Percentiles rank a stretch among this genome's conserved stretches.
These are phyloP conservation scores for Tenebrosternarchus preto DNA, from an alignment of 2,113 vertebrate species.

Conservation along the genomic window DNA sequence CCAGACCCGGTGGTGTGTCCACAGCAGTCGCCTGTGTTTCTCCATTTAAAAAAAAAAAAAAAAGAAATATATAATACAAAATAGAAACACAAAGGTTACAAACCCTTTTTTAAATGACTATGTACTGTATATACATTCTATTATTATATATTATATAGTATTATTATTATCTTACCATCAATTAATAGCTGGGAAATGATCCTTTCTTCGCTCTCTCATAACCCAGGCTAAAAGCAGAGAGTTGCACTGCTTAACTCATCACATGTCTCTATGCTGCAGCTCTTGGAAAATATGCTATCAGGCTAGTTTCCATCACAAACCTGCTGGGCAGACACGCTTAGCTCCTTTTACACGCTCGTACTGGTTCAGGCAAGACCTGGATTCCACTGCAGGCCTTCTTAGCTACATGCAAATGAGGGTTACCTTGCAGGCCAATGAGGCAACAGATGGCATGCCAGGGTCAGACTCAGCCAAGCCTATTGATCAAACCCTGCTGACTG, in stretches of 20 bases:
- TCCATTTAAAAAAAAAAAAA: conserved; percentile 48
- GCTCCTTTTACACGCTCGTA: conserved; percentile 50
- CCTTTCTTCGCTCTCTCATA: conserved; percentile 27
- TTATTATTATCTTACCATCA: background rate
- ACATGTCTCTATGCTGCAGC: conserved; percentile 59
- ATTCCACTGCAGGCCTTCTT: conserved; percentile 51
- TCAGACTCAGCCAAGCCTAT: conserved; percentile 33
- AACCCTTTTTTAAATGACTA: background rate
- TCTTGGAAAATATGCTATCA: conserved; percentile 70
- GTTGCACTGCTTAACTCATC: conserved; percentile 60
- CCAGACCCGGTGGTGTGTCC: conserved; percentile 4
- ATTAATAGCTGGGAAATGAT: conserved; percentile 16
- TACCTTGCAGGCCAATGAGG: conserved; percentile 30
- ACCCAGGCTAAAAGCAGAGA: conserved; percentile 34
- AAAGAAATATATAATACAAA: too few relatives aligned
- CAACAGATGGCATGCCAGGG: conserved; percentile 16
- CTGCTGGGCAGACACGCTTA: conserved; percentile 55
- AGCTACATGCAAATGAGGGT: conserved; percentile 40
- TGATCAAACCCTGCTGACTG: conserved; percentile 44
- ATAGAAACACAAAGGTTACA: too few relatives aligned
- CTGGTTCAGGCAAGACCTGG: conserved; percentile 46
- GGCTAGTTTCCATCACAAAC: conserved; percentile 66
- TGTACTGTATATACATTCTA: too few relatives aligned
- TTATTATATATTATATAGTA: background rate
- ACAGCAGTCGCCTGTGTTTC: background rate